These are phyloP conservation scores for Neomonachus schauinslandi DNA, from an alignment of 2,113 vertebrate genomes.

Conservation along the genomic window DNA sequence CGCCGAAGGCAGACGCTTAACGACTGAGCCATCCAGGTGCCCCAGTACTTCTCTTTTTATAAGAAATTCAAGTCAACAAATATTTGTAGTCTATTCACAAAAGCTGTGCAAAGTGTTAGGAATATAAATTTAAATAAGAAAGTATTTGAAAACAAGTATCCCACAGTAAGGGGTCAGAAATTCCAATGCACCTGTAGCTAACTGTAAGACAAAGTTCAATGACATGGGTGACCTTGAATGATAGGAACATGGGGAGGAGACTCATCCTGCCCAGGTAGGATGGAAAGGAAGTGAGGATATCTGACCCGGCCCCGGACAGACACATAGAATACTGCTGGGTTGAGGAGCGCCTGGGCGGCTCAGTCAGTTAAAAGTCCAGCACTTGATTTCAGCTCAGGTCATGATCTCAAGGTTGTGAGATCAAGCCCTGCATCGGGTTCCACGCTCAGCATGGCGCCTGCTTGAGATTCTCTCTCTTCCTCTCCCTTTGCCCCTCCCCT, in stretches of 20 bases:
- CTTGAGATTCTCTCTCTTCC: background rate
- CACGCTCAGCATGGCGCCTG: background rate
- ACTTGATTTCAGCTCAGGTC: background rate
- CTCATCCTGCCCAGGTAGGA: background rate
- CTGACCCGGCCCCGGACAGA: background rate
- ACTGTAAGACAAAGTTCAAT: background rate
- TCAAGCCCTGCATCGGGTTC: background rate
- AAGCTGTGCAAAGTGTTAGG: background rate
- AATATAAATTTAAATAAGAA: background rate
- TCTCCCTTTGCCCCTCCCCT: background rate
- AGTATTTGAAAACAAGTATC: background rate
- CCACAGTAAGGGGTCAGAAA: background rate
- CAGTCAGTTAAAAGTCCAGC: background rate
- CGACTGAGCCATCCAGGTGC: too few relatives aligned
- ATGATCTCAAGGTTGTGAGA: background rate
- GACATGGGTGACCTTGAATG: background rate
- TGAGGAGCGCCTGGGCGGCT: background rate
- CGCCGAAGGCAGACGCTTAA: too few relatives aligned
- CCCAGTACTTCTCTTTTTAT: background rate
- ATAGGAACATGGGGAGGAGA: background rate
- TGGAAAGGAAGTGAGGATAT: background rate
- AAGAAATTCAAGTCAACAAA: background rate
- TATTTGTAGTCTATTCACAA: background rate
- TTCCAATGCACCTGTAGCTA: background rate
- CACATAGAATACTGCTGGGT: background rate